Evolutionary conservation across 2,888 invertebrate species (phyloP).

Genomic region (Troides oblongomaculatus): DNA sequence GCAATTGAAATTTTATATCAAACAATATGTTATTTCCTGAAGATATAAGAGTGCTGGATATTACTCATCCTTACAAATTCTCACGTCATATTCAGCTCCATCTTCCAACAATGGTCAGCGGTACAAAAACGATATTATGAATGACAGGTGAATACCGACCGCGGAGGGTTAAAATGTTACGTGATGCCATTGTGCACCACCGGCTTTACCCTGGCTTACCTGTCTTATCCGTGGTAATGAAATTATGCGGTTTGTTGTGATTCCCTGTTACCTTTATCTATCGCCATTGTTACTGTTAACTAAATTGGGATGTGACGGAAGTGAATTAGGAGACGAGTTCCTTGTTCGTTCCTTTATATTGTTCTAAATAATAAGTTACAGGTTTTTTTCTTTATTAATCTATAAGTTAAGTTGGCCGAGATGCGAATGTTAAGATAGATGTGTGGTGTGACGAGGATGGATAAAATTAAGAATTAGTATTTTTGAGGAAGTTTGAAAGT

Average conservation of each 20-base stretch:
- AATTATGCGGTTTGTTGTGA: constrained; percentile 37
- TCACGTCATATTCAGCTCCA: constrained; percentile 67
- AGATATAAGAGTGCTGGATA: neutral
- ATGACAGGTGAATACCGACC: constrained; percentile 34
- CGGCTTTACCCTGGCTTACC: constrained; percentile 50
- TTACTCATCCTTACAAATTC: constrained; percentile 37
- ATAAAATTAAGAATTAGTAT: too few species aligned
- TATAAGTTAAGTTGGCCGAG: too few species aligned
- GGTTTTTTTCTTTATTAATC: neutral
- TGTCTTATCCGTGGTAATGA: constrained; percentile 40
- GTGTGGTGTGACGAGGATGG: too few species aligned
- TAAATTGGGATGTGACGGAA: constrained; percentile 17
- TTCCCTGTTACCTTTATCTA: constrained; percentile 34
- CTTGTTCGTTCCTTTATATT: neutral
- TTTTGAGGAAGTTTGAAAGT: too few species aligned
- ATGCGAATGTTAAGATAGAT: too few species aligned
- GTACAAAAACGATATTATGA: constrained; percentile 33
- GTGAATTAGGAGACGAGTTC: constrained; percentile 10
- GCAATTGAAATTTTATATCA: too few species aligned
- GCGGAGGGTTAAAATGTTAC: constrained; percentile 43
- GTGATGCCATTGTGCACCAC: constrained; percentile 47
- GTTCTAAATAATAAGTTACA: neutral
- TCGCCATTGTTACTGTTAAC: constrained; percentile 28
- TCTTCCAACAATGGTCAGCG: constrained; percentile 44
- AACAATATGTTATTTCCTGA: neutral